Conservation (phyloP, 92 coral and sea anemone genomes). For the Desmophyllum pertusum region DNA sequence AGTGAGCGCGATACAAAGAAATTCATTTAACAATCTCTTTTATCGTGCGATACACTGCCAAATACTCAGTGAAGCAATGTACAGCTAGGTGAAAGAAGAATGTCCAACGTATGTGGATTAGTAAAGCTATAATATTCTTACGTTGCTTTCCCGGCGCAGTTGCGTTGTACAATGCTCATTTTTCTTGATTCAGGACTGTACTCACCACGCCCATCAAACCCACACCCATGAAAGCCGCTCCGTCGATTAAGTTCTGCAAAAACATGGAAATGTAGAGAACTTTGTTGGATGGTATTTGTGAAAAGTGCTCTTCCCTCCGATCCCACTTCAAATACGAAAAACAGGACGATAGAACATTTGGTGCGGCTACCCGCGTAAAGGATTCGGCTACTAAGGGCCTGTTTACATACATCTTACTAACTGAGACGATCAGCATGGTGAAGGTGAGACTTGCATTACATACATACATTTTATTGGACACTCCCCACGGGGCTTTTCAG, state of each 20-base stretch:
- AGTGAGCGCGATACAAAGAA: not conserved
- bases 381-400: no score
- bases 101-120: no score
- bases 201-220: constrained; percentile 75
- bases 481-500: no score
- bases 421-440: no score
- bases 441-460: no score
- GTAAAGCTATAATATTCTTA: constrained; percentile 5
- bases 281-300: no score
- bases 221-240: constrained; percentile 77
- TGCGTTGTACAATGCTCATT: constrained; percentile 72
- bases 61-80: not conserved
- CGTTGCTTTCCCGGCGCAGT: constrained; percentile 59
- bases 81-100: not conserved
- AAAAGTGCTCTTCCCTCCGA: no score
- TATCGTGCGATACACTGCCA: not conserved
- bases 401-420: no score
- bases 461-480: no score
- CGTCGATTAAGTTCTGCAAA: constrained; percentile 71
- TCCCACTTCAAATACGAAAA: no score
- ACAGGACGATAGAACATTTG: no score
- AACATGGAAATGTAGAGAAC: not conserved
- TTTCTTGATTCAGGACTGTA: constrained; percentile 78
- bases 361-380: no score
- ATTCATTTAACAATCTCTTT: not conserved